phyloP scores from a whole-genome alignment of 2,113 vertebrate species.

The Lamprotornis superbus region DNA sequence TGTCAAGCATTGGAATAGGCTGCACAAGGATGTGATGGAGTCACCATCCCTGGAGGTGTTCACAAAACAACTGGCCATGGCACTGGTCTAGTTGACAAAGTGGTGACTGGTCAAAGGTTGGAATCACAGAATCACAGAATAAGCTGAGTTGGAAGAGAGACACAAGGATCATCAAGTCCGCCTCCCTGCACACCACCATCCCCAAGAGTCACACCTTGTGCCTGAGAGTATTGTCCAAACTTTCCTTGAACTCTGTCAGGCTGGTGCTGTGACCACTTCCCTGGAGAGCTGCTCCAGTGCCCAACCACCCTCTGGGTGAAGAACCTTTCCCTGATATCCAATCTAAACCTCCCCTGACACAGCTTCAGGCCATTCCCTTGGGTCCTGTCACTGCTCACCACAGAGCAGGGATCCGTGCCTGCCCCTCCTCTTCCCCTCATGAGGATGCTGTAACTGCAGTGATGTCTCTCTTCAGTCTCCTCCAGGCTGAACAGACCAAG shows the following conservation, averaged over 20 bases:
- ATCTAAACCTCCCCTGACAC: background rate
- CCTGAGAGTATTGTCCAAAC: background rate
- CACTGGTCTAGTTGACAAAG: background rate
- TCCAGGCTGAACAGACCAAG: background rate
- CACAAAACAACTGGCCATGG: background rate
- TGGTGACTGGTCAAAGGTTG: background rate
- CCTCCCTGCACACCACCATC: background rate
- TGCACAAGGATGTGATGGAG: background rate
- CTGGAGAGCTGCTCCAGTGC: background rate
- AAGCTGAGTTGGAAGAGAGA: background rate
- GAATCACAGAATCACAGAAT: background rate
- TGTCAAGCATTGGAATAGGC: rapidly evolving
- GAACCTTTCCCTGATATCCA: background rate
- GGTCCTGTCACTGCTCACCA: background rate
- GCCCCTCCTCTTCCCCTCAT: background rate
- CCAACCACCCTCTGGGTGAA: background rate
- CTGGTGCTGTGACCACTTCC: background rate
- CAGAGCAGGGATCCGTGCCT: background rate
- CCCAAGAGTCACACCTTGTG: background rate
- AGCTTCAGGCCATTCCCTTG: background rate
- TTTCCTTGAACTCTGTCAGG: background rate
- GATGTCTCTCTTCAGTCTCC: background rate
- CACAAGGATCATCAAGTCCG: background rate
- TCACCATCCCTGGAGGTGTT: background rate
- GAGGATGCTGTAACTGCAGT: background rate